Evolutionary conservation across 2,888 invertebrate genomes (phyloP).

Genomic region (Cheilosia scutellata): DNA sequence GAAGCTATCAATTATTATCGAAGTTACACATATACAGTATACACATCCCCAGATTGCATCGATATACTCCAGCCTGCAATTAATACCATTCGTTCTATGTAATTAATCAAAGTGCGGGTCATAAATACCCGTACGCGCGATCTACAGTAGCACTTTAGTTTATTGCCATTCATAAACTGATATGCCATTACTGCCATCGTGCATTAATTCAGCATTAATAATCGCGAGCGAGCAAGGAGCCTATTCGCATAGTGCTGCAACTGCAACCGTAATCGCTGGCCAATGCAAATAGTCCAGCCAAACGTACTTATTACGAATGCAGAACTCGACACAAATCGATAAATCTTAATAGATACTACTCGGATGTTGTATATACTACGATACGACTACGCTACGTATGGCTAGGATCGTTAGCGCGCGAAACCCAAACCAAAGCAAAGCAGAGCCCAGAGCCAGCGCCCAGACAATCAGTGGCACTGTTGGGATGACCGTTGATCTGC

Average conservation of each 20-base stretch:
- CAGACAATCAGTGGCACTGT: not conserved
- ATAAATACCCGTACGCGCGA: conserved; percentile 45
- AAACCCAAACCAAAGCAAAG: not conserved
- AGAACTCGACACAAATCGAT: conserved; percentile 68
- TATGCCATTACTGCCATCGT: conserved; percentile 73
- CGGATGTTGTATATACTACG: conserved; percentile 13
- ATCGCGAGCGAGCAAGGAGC: conserved; percentile 38
- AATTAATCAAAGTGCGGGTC: conserved; percentile 69
- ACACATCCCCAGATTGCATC: conserved; percentile 23
- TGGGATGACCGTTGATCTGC: conserved; percentile 40
- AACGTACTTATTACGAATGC: conserved; percentile 72
- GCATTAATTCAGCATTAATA: conserved; percentile 72
- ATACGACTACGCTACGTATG: not conserved
- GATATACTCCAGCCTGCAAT: conserved; percentile 54
- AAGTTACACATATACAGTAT: conserved; percentile 18
- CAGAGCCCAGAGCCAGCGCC: conserved; percentile 16
- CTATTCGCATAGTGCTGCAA: not conserved
- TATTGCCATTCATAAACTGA: conserved; percentile 72
- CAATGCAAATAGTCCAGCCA: conserved; percentile 55
- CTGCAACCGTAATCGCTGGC: conserved; percentile 23
- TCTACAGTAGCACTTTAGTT: conserved; percentile 73
- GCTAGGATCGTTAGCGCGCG: not conserved
- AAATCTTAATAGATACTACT: conserved; percentile 71
- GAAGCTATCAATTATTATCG: conserved; percentile 61
- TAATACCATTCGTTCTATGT: conserved; percentile 60